phyloP scores from a whole-genome alignment of 2,797 vertebrate genomes.

The Chromobotia macracanthus region DNA sequence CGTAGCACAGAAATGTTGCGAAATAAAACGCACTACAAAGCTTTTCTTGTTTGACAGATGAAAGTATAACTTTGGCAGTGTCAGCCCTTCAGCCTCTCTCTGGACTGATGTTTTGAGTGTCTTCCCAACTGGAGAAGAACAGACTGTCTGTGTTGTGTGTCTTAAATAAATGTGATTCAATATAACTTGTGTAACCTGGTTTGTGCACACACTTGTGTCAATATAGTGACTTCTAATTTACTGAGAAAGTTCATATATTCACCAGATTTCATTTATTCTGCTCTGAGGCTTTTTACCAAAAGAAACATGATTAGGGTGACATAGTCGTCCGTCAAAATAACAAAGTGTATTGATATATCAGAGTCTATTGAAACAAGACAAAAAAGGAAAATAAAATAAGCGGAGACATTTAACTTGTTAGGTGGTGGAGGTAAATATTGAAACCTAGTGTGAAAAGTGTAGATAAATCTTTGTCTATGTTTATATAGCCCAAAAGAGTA shows the following conservation, averaged over 20 bases:
- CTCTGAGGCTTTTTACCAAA: slow-evolving; percentile 42
- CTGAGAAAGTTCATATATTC: slow-evolving; percentile 48
- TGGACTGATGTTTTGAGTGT: not conserved
- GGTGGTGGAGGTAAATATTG: slow-evolving; percentile 4
- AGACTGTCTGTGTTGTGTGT: slow-evolving; percentile 22
- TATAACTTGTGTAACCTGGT: slow-evolving; percentile 11
- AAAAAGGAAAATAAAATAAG: slow-evolving; percentile 28
- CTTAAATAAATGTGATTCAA: slow-evolving; percentile 21
- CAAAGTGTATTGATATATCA: not conserved
- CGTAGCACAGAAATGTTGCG: not conserved
- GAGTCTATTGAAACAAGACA: not conserved
- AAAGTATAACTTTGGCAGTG: not conserved
- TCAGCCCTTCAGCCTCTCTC: not conserved
- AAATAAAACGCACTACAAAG: not conserved
- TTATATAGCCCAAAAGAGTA: not conserved
- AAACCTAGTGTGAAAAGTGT: slow-evolving; percentile 11
- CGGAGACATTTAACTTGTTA: slow-evolving; percentile 2
- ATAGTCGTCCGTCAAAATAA: slow-evolving; percentile 46
- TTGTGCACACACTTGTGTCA: slow-evolving; percentile 16
- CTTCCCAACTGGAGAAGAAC: not conserved
- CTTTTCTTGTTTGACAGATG: not conserved
- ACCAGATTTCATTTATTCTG: slow-evolving; percentile 46
- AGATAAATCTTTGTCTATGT: not conserved
- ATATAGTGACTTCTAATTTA: slow-evolving; percentile 42
- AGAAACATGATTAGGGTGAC: slow-evolving; percentile 36